A percentile compares a stretch with the other conserved stretches of the same genome.
These are phyloP conservation scores for Aphyosemion australe DNA, from an alignment of 2,113 vertebrate species.

Conservation along the genomic window DNA sequence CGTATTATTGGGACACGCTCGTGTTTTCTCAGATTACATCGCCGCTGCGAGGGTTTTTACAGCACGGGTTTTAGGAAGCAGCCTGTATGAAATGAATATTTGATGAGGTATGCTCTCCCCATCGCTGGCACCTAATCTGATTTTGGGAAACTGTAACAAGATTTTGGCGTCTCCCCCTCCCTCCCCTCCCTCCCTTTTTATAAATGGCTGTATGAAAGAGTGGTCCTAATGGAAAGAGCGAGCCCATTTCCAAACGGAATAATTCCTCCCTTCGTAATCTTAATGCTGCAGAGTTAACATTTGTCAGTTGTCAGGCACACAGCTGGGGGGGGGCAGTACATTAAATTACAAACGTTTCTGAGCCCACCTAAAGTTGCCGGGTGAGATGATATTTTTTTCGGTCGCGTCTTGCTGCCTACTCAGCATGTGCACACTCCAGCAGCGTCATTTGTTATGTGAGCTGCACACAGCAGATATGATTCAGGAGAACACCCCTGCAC, in stretches of 20 bases:
- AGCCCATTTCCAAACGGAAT: constrained; percentile 77
- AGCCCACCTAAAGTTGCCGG: constrained; percentile 58
- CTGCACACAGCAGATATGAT: constrained; percentile 60
- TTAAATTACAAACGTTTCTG: constrained; percentile 64
- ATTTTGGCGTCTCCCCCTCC: constrained; percentile 73
- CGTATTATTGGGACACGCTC: constrained; percentile 26
- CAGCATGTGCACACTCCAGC: constrained; percentile 49
- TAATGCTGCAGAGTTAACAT: constrained; percentile 79
- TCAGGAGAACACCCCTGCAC: constrained; percentile 63
- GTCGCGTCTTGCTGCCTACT: constrained; percentile 54
- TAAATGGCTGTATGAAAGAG: constrained; percentile 78
- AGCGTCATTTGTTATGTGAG: constrained; percentile 71
- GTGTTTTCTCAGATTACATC: constrained; percentile 15
- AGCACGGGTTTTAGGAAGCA: constrained; percentile 69
- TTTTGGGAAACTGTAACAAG: constrained; percentile 80
- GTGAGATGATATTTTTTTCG: constrained; percentile 33
- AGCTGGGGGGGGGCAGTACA: constrained; percentile 49
- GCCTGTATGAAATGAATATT: constrained; percentile 83
- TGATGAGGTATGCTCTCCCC: constrained; percentile 80
- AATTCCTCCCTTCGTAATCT: constrained; percentile 78
- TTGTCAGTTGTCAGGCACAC: constrained; percentile 78
- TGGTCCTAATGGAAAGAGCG: constrained; percentile 79
- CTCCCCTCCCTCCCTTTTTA: constrained; percentile 54
- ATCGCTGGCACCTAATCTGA: constrained; percentile 80
- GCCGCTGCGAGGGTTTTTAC: constrained; percentile 12